Conservation (phyloP, 2,113 vertebrate species). For the Nothobranchius kuhntae region DNA sequence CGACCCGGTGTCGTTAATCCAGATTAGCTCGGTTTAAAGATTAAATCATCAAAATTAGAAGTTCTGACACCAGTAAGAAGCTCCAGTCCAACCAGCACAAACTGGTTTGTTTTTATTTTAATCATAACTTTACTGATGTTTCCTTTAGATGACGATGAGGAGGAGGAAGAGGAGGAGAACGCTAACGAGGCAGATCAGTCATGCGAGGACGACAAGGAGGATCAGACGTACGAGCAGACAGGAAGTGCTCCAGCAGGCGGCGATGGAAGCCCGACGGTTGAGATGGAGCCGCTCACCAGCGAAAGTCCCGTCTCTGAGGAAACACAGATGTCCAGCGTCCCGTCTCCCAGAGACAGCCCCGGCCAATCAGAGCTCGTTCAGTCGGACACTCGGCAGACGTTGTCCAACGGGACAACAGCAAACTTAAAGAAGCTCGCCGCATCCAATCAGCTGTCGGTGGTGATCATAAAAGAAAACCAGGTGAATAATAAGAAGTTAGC, state of each 20-base stretch:
- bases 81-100: not conserved
- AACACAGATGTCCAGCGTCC: conserved; percentile 29
- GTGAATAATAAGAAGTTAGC: not conserved
- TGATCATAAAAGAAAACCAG: conserved; percentile 13
- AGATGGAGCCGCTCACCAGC: conserved; percentile 41
- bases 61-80: too few species aligned
- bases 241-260: conserved; percentile 16
- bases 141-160: conserved; percentile 58
- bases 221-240: conserved; percentile 7
- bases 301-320: conserved; percentile 41
- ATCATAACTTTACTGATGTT: not conserved
- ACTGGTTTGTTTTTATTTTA: not conserved
- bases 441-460: conserved; percentile 22
- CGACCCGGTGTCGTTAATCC: too few species aligned
- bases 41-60: too few species aligned
- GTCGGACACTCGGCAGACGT: not conserved
- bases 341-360: conserved; percentile 57
- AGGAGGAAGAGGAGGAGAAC: conserved; percentile 24
- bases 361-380: conserved; percentile 66
- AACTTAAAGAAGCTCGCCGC: conserved; percentile 36
- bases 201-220: conserved; percentile 11
- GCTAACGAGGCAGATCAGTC: conserved; percentile 43
- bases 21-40: too few species aligned
- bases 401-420: not conserved
- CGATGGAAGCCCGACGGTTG: conserved; percentile 37